A percentile compares a stretch with the other conserved stretches of the same genome.
Conservation (phyloP, 2,888 invertebrate species). For the Patella pellucida region DNA sequence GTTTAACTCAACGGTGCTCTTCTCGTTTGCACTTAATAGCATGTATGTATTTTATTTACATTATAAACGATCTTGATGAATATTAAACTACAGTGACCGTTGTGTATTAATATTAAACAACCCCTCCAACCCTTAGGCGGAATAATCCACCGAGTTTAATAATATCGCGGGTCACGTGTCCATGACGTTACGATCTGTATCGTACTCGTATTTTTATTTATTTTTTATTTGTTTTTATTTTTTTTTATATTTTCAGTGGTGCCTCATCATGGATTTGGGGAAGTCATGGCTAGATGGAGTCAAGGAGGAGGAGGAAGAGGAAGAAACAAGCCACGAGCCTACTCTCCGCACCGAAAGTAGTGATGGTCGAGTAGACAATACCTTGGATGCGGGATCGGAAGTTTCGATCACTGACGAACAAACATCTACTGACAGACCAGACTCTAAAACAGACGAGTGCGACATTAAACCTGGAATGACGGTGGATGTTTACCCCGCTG, state of each 20-base stretch:
- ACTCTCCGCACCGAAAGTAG: too few relatives aligned
- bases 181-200: background rate
- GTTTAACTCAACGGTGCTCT: too few relatives aligned
- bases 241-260: background rate
- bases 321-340: conserved; percentile 11
- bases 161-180: background rate
- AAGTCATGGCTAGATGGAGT: background rate
- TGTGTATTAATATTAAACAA: too few relatives aligned
- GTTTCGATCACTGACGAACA: conserved; percentile 5
- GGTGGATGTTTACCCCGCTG: background rate
- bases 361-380: too few relatives aligned
- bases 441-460: background rate
- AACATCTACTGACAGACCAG: background rate
- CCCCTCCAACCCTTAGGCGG: too few relatives aligned
- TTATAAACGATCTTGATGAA: too few relatives aligned
- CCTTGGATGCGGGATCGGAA: background rate
- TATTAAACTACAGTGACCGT: too few relatives aligned
- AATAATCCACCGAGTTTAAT: too few relatives aligned
- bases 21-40: too few relatives aligned
- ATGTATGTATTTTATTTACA: too few relatives aligned
- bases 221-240: background rate
- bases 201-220: background rate
- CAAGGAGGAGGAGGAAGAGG: conserved; percentile 12
- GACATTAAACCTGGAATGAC: background rate
- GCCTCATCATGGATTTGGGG: too few relatives aligned